Conservation (phyloP, 2,888 invertebrate genomes). For the Andrena flavipes region DNA sequence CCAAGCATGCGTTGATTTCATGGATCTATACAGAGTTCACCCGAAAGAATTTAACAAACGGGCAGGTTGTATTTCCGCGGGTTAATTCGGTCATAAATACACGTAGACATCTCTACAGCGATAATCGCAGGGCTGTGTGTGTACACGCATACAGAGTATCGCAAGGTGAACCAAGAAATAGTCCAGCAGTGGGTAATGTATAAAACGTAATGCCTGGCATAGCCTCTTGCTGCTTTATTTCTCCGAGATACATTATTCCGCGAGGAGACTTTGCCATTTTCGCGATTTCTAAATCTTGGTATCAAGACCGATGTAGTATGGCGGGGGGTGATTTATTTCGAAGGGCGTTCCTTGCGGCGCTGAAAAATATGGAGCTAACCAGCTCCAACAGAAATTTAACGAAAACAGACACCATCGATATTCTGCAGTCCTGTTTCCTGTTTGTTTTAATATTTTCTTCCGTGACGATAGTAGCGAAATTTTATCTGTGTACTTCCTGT, state of each 20-base stretch:
- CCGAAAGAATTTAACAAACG: no score
- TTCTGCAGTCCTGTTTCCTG: not conserved
- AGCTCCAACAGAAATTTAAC: not conserved
- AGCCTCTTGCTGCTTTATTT: slow-evolving; percentile 6
- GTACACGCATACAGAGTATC: slow-evolving; percentile 13
- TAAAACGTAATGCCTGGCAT: slow-evolving; percentile 14
- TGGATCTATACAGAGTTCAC: no score
- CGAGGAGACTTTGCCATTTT: not conserved
- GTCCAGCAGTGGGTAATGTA: not conserved
- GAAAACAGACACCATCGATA: not conserved
- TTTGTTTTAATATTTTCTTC: not conserved
- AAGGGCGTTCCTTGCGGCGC: not conserved
- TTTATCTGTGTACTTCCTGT: no score
- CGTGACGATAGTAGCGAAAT: not conserved
- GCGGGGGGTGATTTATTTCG: not conserved
- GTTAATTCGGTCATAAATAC: slow-evolving; percentile 71
- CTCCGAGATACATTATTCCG: not conserved
- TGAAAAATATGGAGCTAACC: not conserved
- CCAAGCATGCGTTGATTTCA: no score
- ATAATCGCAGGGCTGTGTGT: slow-evolving; percentile 50
- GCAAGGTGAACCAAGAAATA: slow-evolving; percentile 13
- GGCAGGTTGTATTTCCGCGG: slow-evolving; percentile 68
- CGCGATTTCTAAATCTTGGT: slow-evolving; percentile 21
- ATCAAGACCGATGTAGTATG: slow-evolving; percentile 14
- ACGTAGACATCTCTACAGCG: slow-evolving; percentile 59